A percentile compares a stretch with the other conserved stretches of the same genome.
These are phyloP conservation scores for Dissostichus mawsoni DNA, from an alignment of 2,113 vertebrate species.

Conservation along the genomic window DNA sequence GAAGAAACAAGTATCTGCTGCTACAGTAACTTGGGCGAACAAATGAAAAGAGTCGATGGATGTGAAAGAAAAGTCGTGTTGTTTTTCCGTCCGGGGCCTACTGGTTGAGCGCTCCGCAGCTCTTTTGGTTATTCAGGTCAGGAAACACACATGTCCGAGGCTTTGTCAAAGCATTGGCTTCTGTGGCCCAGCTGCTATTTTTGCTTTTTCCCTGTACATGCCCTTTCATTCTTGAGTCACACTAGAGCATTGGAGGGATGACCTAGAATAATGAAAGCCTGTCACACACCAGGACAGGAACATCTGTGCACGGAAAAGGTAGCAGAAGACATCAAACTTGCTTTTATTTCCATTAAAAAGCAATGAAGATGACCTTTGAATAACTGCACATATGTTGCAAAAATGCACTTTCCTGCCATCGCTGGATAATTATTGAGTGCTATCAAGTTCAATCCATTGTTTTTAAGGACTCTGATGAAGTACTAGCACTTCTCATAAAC, in stretches of 20 bases:
- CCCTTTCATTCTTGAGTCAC: slow-evolving; percentile 78
- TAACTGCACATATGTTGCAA: slow-evolving; percentile 3
- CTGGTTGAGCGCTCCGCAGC: slow-evolving; percentile 23
- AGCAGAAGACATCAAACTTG: slow-evolving; percentile 15
- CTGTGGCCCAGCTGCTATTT: slow-evolving; percentile 76
- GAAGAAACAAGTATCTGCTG: neutral
- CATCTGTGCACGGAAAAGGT: slow-evolving; percentile 56
- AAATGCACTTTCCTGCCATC: neutral
- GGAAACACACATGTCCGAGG: slow-evolving; percentile 67
- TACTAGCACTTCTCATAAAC: slow-evolving; percentile 16
- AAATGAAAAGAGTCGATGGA: slow-evolving; percentile 27
- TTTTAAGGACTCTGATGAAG: slow-evolving; percentile 7
- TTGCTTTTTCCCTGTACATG: slow-evolving; percentile 68
- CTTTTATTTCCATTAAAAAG: slow-evolving; percentile 19
- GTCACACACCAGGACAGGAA: slow-evolving; percentile 66
- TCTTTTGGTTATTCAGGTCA: slow-evolving; percentile 76
- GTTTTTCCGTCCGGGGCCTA: slow-evolving; percentile 32
- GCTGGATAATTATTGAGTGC: slow-evolving; percentile 15
- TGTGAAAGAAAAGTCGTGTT: slow-evolving; percentile 22
- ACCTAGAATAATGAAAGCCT: slow-evolving; percentile 78
- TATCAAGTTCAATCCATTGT: slow-evolving; percentile 21
- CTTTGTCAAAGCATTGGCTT: slow-evolving; percentile 77
- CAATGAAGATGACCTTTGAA: slow-evolving; percentile 33
- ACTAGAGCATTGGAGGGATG: slow-evolving; percentile 68
- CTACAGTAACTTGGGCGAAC: neutral